Conservation (phyloP, 1,140 invertebrate species). For the Mercenaria mercenaria region DNA sequence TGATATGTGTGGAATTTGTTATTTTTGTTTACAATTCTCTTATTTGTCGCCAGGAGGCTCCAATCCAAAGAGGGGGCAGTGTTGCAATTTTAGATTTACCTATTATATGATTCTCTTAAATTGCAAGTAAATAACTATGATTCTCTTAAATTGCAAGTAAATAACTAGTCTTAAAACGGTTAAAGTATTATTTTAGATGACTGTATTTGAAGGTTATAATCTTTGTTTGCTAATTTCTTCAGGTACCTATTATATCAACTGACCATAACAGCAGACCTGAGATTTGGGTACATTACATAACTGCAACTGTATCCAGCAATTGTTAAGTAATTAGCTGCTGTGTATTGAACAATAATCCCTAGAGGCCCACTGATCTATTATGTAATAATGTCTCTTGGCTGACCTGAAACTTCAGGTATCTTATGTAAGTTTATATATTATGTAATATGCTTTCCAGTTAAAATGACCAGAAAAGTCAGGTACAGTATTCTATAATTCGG, state of each 20-base stretch:
- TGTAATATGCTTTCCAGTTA: too few species aligned
- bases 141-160: not conserved
- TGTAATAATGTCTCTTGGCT: not conserved
- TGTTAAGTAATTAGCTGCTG: constrained; percentile 3
- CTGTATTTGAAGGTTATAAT: constrained; percentile 12
- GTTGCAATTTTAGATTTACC: constrained; percentile 38
- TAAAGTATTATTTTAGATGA: not conserved
- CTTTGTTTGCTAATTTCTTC: constrained; percentile 8
- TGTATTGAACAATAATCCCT: not conserved
- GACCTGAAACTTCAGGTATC: constrained; percentile 5
- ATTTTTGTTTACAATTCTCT: not conserved
- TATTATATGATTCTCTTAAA: not conserved
- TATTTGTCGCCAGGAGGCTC: constrained; percentile 15
- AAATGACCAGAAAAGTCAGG: too few species aligned
- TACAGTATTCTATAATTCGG: not conserved
- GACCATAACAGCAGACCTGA: constrained; percentile 18
- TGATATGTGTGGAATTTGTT: not conserved
- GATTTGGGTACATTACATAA: constrained; percentile 14
- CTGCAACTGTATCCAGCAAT: constrained; percentile 2
- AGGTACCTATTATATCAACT: constrained; percentile 3
- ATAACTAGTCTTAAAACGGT: not conserved
- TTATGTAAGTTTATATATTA: not conserved
- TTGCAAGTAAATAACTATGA: not conserved
- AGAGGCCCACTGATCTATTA: not conserved
- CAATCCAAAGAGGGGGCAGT: constrained; percentile 12